A percentile compares a stretch with the other conserved stretches of the same genome.
phyloP scores from a whole-genome alignment of 2,113 vertebrate species.

The Myotis yumanensis region DNA sequence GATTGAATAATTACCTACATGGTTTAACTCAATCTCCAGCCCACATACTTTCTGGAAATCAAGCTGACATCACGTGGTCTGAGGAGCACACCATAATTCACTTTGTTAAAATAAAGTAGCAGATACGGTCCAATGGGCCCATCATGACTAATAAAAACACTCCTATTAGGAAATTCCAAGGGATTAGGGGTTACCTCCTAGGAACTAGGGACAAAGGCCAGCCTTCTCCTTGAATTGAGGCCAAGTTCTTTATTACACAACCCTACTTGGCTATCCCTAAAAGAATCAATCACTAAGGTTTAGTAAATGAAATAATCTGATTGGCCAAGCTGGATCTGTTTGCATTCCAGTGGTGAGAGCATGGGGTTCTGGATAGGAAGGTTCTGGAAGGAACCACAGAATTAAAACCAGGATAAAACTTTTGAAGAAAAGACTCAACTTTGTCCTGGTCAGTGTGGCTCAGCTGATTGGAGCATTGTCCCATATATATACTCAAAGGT shows the following conservation, averaged over 20 bases:
- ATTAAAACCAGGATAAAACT: background rate
- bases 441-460: background rate
- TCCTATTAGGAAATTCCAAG: background rate
- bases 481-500: background rate
- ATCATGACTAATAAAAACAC: background rate
- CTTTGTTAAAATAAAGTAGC: background rate
- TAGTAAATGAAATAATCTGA: background rate
- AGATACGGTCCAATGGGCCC: background rate
- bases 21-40: background rate
- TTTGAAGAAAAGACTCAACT: background rate
- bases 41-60: background rate
- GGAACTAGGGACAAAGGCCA: background rate
- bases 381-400: background rate
- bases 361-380: background rate
- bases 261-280: background rate
- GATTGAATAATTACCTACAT: background rate
- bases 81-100: background rate
- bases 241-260: slow-evolving; percentile 7
- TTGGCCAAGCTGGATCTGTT: background rate
- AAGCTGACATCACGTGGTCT: background rate
- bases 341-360: background rate
- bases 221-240: background rate
- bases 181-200: background rate
- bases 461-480: background rate
- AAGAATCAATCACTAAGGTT: background rate